Conservation (phyloP, 1,140 invertebrate genomes). For the Dryas iulia region DNA sequence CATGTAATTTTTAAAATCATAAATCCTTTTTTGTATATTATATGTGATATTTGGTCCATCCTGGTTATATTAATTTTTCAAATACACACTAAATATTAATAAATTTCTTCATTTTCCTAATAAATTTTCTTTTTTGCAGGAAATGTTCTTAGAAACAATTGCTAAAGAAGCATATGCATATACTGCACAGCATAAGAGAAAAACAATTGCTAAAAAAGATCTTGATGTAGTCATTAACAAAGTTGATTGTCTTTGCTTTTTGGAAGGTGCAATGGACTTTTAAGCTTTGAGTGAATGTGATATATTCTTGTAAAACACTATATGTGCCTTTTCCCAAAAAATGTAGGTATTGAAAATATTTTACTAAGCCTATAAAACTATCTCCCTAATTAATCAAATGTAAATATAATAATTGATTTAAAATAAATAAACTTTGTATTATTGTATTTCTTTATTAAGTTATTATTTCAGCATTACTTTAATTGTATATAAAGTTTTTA, state of each 20-base stretch:
- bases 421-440: not conserved
- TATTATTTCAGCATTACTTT: no score
- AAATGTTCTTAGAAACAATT: conserved; percentile 91
- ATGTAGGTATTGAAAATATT: not conserved
- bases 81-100: not conserved
- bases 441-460: no score
- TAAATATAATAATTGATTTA: not conserved
- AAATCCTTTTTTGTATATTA: no score
- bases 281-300: conserved; percentile 30
- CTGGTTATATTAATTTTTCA: no score
- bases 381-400: not conserved
- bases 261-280: conserved; percentile 89
- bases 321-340: not conserved
- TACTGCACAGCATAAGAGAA: conserved; percentile 88
- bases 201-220: conserved; percentile 91
- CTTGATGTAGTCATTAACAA: conserved; percentile 87
- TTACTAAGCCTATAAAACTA: not conserved
- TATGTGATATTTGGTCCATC: no score
- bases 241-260: conserved; percentile 87
- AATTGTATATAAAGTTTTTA: no score
- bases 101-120: not conserved
- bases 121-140: conserved; percentile 79
- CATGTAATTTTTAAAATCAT: no score
- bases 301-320: not conserved
- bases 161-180: conserved; percentile 88